Evolutionary conservation across 1,140 invertebrate genomes (phyloP).

Genomic region (Lasioglossum albipes): DNA sequence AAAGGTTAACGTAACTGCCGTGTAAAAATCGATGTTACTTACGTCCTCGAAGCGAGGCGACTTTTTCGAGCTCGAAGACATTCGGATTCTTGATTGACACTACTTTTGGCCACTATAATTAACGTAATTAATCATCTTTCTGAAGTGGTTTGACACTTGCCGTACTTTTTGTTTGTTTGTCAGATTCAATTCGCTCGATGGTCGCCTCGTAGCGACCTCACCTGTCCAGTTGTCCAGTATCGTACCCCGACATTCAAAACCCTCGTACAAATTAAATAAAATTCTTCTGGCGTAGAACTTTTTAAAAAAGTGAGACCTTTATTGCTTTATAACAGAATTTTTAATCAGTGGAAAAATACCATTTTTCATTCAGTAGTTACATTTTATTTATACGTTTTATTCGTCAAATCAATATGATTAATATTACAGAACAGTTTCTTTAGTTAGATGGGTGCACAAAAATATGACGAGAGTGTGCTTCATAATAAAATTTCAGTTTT

Average conservation of each 20-base stretch:
- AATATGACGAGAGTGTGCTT: not conserved
- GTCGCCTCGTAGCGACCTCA: constrained; percentile 23
- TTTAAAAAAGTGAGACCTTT: not conserved
- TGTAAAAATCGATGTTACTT: constrained; percentile 33
- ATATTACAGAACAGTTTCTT: constrained; percentile 27
- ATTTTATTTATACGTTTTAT: constrained; percentile 45
- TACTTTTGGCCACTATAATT: constrained; percentile 13
- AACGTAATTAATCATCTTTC: constrained; percentile 42
- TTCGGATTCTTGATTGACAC: constrained; percentile 21
- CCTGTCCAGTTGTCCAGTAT: not conserved
- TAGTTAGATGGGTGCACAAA: not conserved
- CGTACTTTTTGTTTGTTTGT: constrained; percentile 62
- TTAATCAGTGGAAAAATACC: not conserved
- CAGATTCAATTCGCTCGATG: constrained; percentile 38
- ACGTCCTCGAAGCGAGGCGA: constrained; percentile 61
- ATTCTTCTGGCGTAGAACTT: not conserved
- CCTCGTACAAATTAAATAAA: not conserved
- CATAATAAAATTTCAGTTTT: constrained; percentile 11
- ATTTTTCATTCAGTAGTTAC: not conserved
- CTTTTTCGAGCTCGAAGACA: constrained; percentile 52
- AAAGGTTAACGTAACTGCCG: constrained; percentile 4
- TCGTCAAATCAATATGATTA: constrained; percentile 24
- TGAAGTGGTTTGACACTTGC: constrained; percentile 46
- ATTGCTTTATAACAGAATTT: not conserved
- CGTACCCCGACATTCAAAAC: not conserved